Evolutionary conservation across 2,888 invertebrate genomes (phyloP), one percentile per base, ranked within the genome.

Genomic region (Cetonia aurata): DNA sequence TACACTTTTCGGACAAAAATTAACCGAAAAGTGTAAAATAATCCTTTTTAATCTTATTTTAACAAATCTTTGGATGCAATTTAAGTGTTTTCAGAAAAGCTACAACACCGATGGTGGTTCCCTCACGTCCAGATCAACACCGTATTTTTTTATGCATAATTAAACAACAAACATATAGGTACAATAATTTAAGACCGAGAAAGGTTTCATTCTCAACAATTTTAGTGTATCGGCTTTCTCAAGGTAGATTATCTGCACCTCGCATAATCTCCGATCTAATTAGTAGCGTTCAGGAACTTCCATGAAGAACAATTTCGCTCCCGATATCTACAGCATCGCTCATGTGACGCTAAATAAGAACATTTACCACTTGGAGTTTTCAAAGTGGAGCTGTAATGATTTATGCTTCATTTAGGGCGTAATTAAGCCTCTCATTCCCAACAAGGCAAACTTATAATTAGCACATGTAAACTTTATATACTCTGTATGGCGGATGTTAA

Each of bases 401-500:
- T 69, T 69, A 69, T 67, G 53, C 59, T 50, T 67, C 71, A 80
- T 80, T 82, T 81, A 79, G 78, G 74, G 75, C 78, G 81, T 83
- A 81, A 83, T 84, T 83, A 83, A 81, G 81, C 80, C 78, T 76
- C 50, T 79, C 78, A 79, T 81, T 81, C 79, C 80, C 80, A 81
- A 83, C 82, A 83, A 77, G 80, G 80, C 80, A 79, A 82, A 83
- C 82, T 83, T 82, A 79, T 84, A 83, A 84, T 84, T 84, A 84
- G 81, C 83, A 84, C 84, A 83, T 84, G 84, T 84, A 83, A 84
- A 84, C 82, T 84, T 83, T 80, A 82, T 79, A 77, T 79, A 79
- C 77, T 79, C 78, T 79, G 77, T 82, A 75, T 74, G 80, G 79
- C 79, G 78, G 80, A 81, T 81, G 78, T 77, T 71, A 73, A 74